phyloP scores from a whole-genome alignment of 2,113 vertebrate species.

The Cairina moschata region DNA sequence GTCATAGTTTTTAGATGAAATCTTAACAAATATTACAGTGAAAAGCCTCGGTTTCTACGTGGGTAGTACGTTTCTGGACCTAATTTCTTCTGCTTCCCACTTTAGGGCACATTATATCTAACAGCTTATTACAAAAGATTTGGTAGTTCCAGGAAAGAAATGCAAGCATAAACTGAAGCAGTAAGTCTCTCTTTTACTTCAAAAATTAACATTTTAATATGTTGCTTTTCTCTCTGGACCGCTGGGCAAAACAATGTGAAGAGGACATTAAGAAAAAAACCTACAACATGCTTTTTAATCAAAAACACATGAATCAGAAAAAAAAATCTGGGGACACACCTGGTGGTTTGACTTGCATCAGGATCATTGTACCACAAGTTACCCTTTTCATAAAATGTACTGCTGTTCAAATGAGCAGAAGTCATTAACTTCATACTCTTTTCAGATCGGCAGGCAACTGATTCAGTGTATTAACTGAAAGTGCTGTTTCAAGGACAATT shows the following conservation, averaged over 20 bases:
- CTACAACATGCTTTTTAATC: background rate
- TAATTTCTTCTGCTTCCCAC: background rate
- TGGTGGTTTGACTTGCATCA: background rate
- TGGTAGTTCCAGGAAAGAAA: background rate
- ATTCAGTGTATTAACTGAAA: conserved; percentile 13
- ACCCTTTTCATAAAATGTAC: background rate
- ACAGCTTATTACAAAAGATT: background rate
- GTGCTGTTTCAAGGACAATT: background rate
- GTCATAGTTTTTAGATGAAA: background rate
- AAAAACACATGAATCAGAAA: conserved; percentile 15
- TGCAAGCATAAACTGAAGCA: background rate
- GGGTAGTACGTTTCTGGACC: background rate
- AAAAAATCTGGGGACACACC: conserved; percentile 20
- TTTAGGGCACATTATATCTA: background rate
- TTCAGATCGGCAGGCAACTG: background rate
- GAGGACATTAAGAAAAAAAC: background rate
- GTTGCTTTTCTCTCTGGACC: background rate
- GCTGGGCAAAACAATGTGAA: background rate
- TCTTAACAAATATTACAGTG: background rate
- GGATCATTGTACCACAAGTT: background rate
- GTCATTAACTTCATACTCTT: conserved; percentile 14
- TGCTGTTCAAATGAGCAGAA: conserved; percentile 22
- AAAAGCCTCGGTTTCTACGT: background rate
- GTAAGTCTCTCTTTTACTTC: background rate
- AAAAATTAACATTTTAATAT: background rate